Evolutionary conservation across 2,797 vertebrate genomes (phyloP), one percentile per base, ranked within the genome.

Genomic region (Sandelia bainsii): DNA sequence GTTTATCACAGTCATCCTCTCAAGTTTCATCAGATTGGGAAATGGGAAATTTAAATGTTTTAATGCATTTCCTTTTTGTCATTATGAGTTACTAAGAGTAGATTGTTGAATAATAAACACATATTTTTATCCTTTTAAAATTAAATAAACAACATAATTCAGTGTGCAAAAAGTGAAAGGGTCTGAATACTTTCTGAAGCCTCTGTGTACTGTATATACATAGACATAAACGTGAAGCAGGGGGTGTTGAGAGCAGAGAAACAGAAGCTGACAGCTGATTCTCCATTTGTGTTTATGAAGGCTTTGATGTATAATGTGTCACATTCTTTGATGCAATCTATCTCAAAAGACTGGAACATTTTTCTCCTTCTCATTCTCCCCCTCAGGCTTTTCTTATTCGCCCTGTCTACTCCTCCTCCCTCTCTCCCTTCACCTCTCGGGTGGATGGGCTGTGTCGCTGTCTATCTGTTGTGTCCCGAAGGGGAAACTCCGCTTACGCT

Each of bases 271-370:
- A 86, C 87, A 85, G 72, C 72, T 87, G 83, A 87, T 80, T 86
- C 66, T 86, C 64, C 63, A 62, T 71, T 80, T 87, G 69, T 86
- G 80, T 82, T 86, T 80, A 64, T 66, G 51, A 72, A 44, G 56
- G 51, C 87, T 92, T 93, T 92, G 91, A 90, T 89, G 87, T 90
- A 82, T 67, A 83, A 82, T 83, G 76, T 86, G 83, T 87, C 81
- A 65, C 58, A 48, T 76, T 81, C 86, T 87, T 83, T 82, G 72
- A 87, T 82, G 80, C 69, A 58, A 59, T 83, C 62, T 80, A 54
- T 27, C 60, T 62, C 59, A 58, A 34, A 49, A 40, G 22, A 51
- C 60, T 46, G 61, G 44, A 70, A 52, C 48, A 39, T 79, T 70
- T 75, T 49, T 64, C 79, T 79, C 34, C n/a, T 70, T 75, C 57